A percentile compares a stretch with the other conserved stretches of the same genome.
Evolutionary conservation across 53 echinoderm and acorn worm species (phyloP).

Genomic region (Zoroaster sp.): DNA sequence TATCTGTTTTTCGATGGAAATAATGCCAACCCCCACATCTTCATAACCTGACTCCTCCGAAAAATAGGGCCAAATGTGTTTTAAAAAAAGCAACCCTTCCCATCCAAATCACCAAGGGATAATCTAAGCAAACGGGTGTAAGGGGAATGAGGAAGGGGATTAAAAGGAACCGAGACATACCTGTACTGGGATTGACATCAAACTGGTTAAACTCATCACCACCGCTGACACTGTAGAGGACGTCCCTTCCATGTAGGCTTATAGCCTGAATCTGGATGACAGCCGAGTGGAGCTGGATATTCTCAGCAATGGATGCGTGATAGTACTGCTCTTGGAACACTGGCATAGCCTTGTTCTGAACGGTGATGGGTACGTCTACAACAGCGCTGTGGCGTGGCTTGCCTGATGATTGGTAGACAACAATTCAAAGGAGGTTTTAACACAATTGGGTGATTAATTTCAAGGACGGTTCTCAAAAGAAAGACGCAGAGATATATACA

Average conservation of each 20-base stretch:
- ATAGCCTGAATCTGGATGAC: constrained; percentile 90
- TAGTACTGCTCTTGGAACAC: constrained; percentile 95
- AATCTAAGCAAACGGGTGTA: not conserved
- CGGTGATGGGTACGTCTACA: constrained; percentile 85
- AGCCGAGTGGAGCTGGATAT: constrained; percentile 76
- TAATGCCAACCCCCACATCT: no score
- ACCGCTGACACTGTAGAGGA: constrained; percentile 85
- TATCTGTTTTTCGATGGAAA: no score
- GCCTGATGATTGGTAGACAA: constrained; percentile 42
- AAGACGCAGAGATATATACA: no score
- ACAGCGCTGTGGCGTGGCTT: constrained; percentile 76
- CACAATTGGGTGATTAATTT: not conserved
- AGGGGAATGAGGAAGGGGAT: not conserved
- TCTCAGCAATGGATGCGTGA: constrained; percentile 73
- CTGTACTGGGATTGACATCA: constrained; percentile 86
- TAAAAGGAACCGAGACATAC: constrained; percentile 35
- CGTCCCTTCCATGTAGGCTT: constrained; percentile 86
- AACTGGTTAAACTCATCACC: constrained; percentile 93
- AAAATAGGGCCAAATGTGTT: no score
- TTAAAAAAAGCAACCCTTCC: no score
- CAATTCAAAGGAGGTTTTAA: not conserved
- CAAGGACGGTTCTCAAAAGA: not conserved
- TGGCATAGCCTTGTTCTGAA: constrained; percentile 97
- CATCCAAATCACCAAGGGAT: no score
- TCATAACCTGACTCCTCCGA: no score